Evolutionary conservation across 2,888 invertebrate species (phyloP), one percentile per base, ranked within the genome.

Genomic region (Phortica okadai): DNA sequence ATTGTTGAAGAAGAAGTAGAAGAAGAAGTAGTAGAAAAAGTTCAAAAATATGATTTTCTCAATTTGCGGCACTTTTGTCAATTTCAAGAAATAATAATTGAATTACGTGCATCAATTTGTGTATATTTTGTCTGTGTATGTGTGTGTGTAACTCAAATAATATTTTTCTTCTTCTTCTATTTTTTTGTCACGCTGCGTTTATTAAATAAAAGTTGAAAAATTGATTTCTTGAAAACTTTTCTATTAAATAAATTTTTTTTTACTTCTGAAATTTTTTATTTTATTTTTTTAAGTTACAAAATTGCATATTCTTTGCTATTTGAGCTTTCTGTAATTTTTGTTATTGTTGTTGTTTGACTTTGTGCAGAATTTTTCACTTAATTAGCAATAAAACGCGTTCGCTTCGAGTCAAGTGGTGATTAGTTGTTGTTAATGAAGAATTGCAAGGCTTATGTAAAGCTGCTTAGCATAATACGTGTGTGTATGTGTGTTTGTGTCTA

Each of bases 61-160:
- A 73, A 73, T 73, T 54, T 73, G 56, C 73, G 56, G 58, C 73
- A 73, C 58, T 73, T 73, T 58, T 73, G 73, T 21, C 73, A 73
- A 73, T 73, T 73, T 73, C 10, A 33, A 41, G 41, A 73, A 41
- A 73, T 33, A 56, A 56, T 73, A 73, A 73, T 73, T 73, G 58
- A 73, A 73, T 73, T 56, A 73, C 16, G 58, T 56, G 58, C 56
- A 73, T 6, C 73, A 73, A 56, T 73, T 73, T 73, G 73, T 58
- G 58, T 58, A 73, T 58, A 73, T 69, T 42, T 44, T 73, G 73
- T 70, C 50, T 33, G 33, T 33, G 33, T 33, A 5, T 33, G 33
- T 33, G 33, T 33, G 16, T 56, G 56, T 14, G 1, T 11, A 69
- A 69, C 45, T 69, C 69, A 69, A 69, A 69, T 69, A 69, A 69